Conservation (phyloP, 2,797 vertebrate species). For the Alca torda region DNA sequence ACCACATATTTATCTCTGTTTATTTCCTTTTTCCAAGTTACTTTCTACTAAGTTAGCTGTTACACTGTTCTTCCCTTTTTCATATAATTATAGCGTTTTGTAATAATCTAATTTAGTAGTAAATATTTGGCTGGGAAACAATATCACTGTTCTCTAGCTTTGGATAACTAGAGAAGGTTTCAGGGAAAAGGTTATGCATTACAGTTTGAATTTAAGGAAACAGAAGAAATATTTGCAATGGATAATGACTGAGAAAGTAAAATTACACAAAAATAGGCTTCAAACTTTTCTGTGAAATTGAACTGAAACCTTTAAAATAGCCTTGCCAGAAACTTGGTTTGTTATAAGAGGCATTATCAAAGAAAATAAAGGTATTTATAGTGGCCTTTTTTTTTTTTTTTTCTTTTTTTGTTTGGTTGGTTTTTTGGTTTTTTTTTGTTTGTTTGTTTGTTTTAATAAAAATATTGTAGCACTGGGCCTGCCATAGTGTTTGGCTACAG, state of each 20-base stretch:
- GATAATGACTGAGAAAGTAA: not conserved
- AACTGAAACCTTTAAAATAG: not conserved
- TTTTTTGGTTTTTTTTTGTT: too few relatives aligned
- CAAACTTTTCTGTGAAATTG: not conserved
- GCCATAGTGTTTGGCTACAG: not conserved
- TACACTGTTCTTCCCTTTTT: not conserved
- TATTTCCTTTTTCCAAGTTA: not conserved
- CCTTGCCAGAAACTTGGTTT: not conserved
- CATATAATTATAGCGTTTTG: not conserved
- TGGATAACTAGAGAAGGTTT: not conserved
- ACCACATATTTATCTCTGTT: not conserved
- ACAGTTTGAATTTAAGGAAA: not conserved
- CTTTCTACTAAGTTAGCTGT: not conserved
- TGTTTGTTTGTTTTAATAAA: not conserved
- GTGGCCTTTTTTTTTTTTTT: fast-evolving
- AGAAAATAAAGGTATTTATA: not conserved
- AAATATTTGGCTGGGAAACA: not conserved
- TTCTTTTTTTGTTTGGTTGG: too few relatives aligned
- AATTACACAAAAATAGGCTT: not conserved
- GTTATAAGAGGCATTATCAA: not conserved
- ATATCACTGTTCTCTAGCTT: not conserved
- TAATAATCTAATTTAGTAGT: not conserved
- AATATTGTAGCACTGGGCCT: not conserved
- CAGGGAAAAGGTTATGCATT: not conserved
- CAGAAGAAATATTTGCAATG: not conserved